Evolutionary conservation across 2,888 invertebrate species (phyloP).

Genomic region (Hydraecia micacea): DNA sequence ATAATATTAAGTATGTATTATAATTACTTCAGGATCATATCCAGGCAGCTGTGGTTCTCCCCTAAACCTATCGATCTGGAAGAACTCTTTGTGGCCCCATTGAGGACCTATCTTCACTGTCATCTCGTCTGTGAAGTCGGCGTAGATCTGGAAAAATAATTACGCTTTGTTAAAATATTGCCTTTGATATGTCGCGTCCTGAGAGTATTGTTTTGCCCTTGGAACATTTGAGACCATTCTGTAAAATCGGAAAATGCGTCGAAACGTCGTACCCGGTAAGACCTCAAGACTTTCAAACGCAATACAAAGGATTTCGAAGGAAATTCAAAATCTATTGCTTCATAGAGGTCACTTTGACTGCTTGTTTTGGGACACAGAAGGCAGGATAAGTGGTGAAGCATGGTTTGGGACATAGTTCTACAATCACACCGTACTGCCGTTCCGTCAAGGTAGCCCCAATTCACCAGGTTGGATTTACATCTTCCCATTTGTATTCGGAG

Average conservation of each 20-base stretch:
- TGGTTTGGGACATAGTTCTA: too few species aligned
- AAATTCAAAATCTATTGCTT: not conserved
- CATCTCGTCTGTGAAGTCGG: slow-evolving; percentile 90
- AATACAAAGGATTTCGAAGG: not conserved
- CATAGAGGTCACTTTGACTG: not conserved
- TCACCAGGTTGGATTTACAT: too few species aligned
- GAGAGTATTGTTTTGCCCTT: not conserved
- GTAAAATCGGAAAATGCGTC: not conserved
- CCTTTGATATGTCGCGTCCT: not conserved
- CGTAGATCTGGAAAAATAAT: slow-evolving; percentile 89
- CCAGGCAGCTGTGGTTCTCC: slow-evolving; percentile 90
- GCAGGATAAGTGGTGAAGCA: too few species aligned
- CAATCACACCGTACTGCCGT: too few species aligned
- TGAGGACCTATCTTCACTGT: slow-evolving; percentile 91
- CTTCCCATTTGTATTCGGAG: too few species aligned
- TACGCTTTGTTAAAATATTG: too few species aligned
- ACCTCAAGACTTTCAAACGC: not conserved
- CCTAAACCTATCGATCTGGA: slow-evolving; percentile 91
- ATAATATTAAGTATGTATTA: not conserved
- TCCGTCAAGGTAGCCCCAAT: too few species aligned
- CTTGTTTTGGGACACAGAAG: too few species aligned
- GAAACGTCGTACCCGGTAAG: not conserved
- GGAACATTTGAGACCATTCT: not conserved
- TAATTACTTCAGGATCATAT: slow-evolving; percentile 82
- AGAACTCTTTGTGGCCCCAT: slow-evolving; percentile 90